Conservation (phyloP, 53 echinoderm and acorn worm species). For the Echinometra lucunter region DNA sequence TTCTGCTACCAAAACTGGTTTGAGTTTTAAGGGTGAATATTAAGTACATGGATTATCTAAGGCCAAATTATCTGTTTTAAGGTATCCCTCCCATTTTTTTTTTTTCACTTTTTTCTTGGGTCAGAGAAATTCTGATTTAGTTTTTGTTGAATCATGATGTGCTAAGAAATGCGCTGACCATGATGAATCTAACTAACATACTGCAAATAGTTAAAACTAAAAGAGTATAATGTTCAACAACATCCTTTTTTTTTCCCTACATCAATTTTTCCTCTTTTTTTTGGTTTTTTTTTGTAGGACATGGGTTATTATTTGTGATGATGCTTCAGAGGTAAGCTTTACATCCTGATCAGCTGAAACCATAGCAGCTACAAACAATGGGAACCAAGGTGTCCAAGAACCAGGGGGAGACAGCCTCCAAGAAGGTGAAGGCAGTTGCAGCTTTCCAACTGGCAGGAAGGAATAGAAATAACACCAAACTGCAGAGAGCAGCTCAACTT, state of each 20-base stretch:
- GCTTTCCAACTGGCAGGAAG: conserved; percentile 80
- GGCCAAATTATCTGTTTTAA: too few relatives aligned
- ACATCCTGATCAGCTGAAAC: neutral
- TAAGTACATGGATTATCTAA: too few relatives aligned
- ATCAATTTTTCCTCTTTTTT: neutral
- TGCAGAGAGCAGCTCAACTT: conserved; percentile 43
- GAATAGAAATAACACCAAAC: conserved; percentile 64
- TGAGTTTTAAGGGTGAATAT: too few relatives aligned
- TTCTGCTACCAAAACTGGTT: too few relatives aligned
- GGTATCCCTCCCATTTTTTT: too few relatives aligned
- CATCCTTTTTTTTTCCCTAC: too few relatives aligned
- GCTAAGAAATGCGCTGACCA: too few relatives aligned
- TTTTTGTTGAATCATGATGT: too few relatives aligned
- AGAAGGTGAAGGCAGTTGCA: conserved; percentile 79
- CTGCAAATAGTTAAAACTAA: neutral
- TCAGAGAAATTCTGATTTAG: too few relatives aligned
- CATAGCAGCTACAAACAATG: conserved; percentile 68
- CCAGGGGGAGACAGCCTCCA: conserved; percentile 75
- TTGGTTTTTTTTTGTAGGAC: too few relatives aligned
- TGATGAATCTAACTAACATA: too few relatives aligned
- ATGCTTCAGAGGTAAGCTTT: neutral
- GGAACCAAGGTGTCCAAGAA: conserved; percentile 83
- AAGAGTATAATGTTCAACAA: neutral
- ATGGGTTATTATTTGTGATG: neutral
- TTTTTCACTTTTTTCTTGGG: too few relatives aligned